Conservation (phyloP, 2,797 vertebrate species). For the Leptatherina wallacei region DNA sequence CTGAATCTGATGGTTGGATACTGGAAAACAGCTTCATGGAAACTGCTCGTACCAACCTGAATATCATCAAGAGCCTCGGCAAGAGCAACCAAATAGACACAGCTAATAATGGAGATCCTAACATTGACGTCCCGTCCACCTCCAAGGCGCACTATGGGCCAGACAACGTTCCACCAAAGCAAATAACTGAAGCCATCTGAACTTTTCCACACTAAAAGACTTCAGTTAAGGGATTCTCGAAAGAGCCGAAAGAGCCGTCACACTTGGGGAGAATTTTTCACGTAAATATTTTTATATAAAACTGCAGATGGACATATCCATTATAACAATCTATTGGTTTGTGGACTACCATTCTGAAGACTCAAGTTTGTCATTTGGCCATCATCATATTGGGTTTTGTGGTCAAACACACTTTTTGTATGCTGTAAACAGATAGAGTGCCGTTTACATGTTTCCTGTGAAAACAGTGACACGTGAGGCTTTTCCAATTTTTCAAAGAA, state of each 20-base stretch:
- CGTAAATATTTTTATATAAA: neutral
- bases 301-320: neutral
- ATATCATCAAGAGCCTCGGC: slow-evolving; percentile 89
- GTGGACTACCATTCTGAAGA: neutral
- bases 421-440: neutral
- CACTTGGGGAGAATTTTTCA: neutral
- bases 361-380: neutral
- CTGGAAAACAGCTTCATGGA: slow-evolving; percentile 90
- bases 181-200: slow-evolving; percentile 67
- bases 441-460: neutral
- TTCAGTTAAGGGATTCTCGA: slow-evolving; percentile 1
- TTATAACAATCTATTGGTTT: neutral
- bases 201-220: neutral
- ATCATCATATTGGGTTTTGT: neutral
- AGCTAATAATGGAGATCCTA: slow-evolving; percentile 84
- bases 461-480: neutral
- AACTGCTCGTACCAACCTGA: slow-evolving; percentile 90
- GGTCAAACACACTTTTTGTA: slow-evolving; percentile 4
- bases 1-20: slow-evolving; percentile 91
- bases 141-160: slow-evolving; percentile 85
- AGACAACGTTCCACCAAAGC: slow-evolving; percentile 79
- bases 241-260: neutral
- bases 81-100: slow-evolving; percentile 89
- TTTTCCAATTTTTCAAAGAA: neutral
- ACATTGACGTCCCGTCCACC: slow-evolving; percentile 84